A percentile compares a stretch with the other conserved stretches of the same genome.
Conservation (phyloP, 2,888 invertebrate species). For the Cantharis rustica region DNA sequence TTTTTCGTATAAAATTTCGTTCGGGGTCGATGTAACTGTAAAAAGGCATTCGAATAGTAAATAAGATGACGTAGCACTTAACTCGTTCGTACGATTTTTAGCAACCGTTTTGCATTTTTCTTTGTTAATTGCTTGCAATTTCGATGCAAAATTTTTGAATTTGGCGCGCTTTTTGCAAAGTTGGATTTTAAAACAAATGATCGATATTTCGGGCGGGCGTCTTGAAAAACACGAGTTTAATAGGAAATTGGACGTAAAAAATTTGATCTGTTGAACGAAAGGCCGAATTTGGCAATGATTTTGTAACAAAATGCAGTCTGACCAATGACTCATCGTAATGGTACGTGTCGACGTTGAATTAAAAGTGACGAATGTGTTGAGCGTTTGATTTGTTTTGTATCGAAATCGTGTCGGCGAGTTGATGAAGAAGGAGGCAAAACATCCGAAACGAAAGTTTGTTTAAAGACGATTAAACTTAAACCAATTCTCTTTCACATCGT, state of each 20-base stretch:
- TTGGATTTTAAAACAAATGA: background rate
- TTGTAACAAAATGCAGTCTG: background rate
- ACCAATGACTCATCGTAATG: background rate
- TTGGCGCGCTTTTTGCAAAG: background rate
- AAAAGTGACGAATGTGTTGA: background rate
- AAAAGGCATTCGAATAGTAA: too few species aligned
- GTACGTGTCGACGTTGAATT: background rate
- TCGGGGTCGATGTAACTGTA: background rate
- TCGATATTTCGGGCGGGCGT: background rate
- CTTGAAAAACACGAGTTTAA: background rate
- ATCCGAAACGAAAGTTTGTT: background rate
- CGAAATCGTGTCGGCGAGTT: background rate
- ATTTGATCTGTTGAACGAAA: background rate
- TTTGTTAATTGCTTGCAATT: too few species aligned
- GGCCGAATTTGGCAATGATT: background rate
- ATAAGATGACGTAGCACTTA: background rate
- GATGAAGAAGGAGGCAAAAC: background rate
- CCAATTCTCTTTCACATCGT: slow-evolving; percentile 52
- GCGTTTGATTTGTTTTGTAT: background rate
- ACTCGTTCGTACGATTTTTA: background rate
- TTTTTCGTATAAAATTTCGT: background rate
- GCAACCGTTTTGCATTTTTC: background rate
- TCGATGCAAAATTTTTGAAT: background rate
- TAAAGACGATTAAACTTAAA: slow-evolving; percentile 10
- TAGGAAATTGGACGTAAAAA: background rate